Evolutionary conservation across 1,140 invertebrate species (phyloP).

Genomic region (Hormaphis cornu): DNA sequence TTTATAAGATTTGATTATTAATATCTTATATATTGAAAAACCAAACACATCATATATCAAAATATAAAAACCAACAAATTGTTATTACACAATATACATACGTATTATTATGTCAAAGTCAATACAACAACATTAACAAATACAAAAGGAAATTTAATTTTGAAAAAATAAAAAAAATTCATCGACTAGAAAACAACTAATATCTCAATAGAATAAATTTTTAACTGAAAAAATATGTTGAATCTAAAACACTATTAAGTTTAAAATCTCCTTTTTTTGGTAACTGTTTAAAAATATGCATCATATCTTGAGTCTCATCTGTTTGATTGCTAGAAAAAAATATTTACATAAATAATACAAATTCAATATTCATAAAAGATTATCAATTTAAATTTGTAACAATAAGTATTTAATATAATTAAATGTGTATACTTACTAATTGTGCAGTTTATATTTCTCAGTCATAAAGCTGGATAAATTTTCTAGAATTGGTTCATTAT

Average conservation of each 20-base stretch:
- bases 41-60: too few relatives aligned
- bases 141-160: too few relatives aligned
- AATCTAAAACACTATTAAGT: conserved; percentile 61
- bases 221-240: conserved; percentile 75
- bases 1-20: too few relatives aligned
- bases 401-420: too few relatives aligned
- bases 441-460: conserved; percentile 38
- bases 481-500: conserved; percentile 85
- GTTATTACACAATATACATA: too few relatives aligned
- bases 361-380: too few relatives aligned
- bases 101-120: too few relatives aligned
- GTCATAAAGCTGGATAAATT: conserved; percentile 70
- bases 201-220: not conserved
- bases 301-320: conserved; percentile 46
- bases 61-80: too few relatives aligned
- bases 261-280: conserved; percentile 66
- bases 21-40: too few relatives aligned
- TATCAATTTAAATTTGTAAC: too few relatives aligned
- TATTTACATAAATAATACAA: conserved; percentile 25
- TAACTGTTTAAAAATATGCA: conserved; percentile 50
- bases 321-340: conserved; percentile 20
- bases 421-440: conserved; percentile 38
- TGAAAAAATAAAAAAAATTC: conserved; percentile 8
- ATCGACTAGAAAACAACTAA: conserved; percentile 18
- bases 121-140: too few relatives aligned